These are phyloP conservation scores for Zonitis immaculata DNA, from an alignment of 2,888 invertebrate genomes.

Conservation along the genomic window DNA sequence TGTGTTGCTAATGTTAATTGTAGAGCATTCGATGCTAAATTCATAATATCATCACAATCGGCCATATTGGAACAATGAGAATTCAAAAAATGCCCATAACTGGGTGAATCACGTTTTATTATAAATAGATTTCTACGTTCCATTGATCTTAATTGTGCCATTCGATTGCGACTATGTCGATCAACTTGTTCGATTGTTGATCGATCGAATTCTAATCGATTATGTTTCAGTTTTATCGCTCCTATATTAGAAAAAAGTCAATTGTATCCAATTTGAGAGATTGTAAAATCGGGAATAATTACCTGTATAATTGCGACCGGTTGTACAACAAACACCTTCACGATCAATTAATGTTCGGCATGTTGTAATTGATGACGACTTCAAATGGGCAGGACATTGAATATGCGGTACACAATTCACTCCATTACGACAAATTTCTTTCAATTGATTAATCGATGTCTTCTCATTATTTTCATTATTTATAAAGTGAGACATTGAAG, in stretches of 20 bases:
- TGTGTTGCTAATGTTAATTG: conserved; percentile 53
- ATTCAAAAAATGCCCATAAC: conserved; percentile 48
- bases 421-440: conserved; percentile 47
- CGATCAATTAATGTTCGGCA: conserved; percentile 52
- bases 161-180: conserved; percentile 38
- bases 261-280: no score
- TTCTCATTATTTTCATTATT: background rate
- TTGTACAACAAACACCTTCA: conserved; percentile 60
- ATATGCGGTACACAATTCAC: conserved; percentile 59
- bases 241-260: conserved; percentile 1
- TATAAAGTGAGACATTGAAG: background rate
- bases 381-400: conserved; percentile 62
- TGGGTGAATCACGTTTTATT: conserved; percentile 44
- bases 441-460: conserved; percentile 1
- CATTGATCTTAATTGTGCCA: conserved; percentile 45
- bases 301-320: conserved; percentile 58
- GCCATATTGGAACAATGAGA: conserved; percentile 40
- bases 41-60: conserved; percentile 47
- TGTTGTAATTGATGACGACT: conserved; percentile 31
- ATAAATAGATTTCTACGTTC: conserved; percentile 45
- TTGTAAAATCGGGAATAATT: conserved; percentile 3
- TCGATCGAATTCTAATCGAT: conserved; percentile 27
- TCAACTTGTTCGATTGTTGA: conserved; percentile 29
- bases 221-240: conserved; percentile 17
- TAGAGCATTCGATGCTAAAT: conserved; percentile 49